phyloP scores from a whole-genome alignment of 1,140 invertebrate species.

The Campodea augens region DNA sequence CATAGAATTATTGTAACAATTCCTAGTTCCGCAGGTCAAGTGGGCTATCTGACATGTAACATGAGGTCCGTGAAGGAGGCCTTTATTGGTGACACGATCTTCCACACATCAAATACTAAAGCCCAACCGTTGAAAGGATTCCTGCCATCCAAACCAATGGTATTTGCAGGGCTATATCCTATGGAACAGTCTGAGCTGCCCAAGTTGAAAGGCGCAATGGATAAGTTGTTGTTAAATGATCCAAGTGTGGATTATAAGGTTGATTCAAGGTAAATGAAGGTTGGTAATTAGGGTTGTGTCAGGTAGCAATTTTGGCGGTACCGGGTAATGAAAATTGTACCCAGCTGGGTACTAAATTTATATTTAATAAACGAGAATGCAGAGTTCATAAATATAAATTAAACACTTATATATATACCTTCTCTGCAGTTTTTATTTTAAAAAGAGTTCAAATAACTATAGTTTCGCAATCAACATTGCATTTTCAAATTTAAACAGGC shows the following conservation, averaged over 20 bases:
- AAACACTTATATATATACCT: no score
- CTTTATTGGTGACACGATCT: conserved; percentile 68
- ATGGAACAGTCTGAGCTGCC: conserved; percentile 67
- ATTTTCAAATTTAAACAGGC: no score
- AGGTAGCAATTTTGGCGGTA: no score
- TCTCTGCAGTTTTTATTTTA: no score
- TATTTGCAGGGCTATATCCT: conserved; percentile 88
- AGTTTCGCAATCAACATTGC: no score
- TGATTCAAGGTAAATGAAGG: conserved; percentile 60
- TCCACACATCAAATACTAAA: conserved; percentile 30
- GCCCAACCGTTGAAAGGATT: conserved; percentile 42
- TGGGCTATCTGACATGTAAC: conserved; percentile 61
- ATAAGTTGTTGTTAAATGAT: conserved; percentile 86
- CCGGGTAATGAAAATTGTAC: no score
- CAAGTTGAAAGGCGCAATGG: conserved; percentile 55
- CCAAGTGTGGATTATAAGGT: conserved; percentile 57
- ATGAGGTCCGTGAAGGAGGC: conserved; percentile 61
- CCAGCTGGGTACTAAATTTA: no score
- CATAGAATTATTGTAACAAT: no score
- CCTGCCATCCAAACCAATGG: conserved; percentile 59
- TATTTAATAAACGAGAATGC: no score
- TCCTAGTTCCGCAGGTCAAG: conserved; percentile 51
- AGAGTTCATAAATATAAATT: no score
- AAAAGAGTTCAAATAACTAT: no score
- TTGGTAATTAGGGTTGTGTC: no score